Evolutionary conservation across 1,140 invertebrate genomes (phyloP), one percentile per base, ranked within the genome.

Genomic region (Chymomyza costata): DNA sequence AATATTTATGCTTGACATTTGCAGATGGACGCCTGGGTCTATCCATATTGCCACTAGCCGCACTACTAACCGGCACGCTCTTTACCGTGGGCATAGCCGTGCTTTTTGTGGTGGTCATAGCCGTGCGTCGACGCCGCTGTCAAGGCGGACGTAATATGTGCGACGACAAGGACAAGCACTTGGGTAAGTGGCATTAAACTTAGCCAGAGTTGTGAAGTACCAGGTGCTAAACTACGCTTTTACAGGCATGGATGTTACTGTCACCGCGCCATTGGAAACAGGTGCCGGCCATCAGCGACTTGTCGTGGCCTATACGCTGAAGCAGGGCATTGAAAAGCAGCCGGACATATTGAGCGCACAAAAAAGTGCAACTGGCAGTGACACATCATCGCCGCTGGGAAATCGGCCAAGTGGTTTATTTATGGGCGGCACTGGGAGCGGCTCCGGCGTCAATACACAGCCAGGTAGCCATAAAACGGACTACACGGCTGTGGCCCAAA

Each of bases 81-180:
- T 85, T 91, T 48, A 90, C 88, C 1, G 82, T 92, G n/a, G 89
- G 89, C 41, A 87, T 90, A 34, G 90, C 88, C 3, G 87, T 90
- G 6, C 81, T 92, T 1, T 88, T 90, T 17, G 88, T 91, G 35
- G 89, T 91, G 50, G 86, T 92, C 10, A 74, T 89, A 34, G 87
- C 88, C 2, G 84, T 88, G 21, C 82, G 87, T 49, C 71, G 85
- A 49, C 83, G 86, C 50, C 83, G 86, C 38, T 83, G 69, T 35
- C 83, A 85, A 50, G 66, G 78, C 28, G 64, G 64, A 6, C 63
- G 81, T 6, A 83, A 73, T 52, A 66, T 69, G 58, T 85, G 83
- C 47, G 76, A 78, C 35, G 82, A 84, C 58, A 85, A 88, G 87
- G 88, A 89, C 87, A 84, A 88, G 87, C 82, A 88, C 86, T 54